Base-by-base conservation (phyloP, 1,140 invertebrate genomes). In the Brachystomella parvula region DNA sequence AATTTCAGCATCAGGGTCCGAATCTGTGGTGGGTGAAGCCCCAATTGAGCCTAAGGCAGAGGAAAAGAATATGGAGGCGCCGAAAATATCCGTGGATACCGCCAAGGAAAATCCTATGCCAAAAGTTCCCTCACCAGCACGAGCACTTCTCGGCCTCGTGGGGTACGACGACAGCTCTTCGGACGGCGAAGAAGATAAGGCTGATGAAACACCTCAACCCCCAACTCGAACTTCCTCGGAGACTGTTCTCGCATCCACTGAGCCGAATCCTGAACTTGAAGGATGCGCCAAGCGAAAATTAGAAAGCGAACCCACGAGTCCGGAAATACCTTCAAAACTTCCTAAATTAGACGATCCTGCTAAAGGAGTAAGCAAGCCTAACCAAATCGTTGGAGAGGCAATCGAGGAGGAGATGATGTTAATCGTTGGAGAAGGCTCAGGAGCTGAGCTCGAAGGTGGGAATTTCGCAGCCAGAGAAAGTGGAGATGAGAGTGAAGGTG, bases 351-450 rank as follows among this genome's bases (percentile, higher is more conserved):
- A 61, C 6, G 44, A 47, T 21, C 15, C 15, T 26, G 15, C 31
- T 21, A 66, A 69, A 49, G 39, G 57, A n/a, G 33, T 58, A 28
- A 24, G 15, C 26, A 24, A 61, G 19, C 47, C 29, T 77, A 64
- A 67, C 64, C 70, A 74, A 1, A 81, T 82, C 39, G 79, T 86
- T 67, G 83, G 85, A 31, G 87, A 89, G 75, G 83, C 82, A 66
- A 85, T 90, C 58, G 84, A 84, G 75, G 87, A 89, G 75, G 84
- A 85, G 3, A 79, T 88, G 0, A 83, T 88, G 80, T 83, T 82
- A 75, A 81, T 89, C 73, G 82, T 81, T 71, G 89, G 89, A 1
- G 83, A 86, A 73, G 89, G 89, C 64, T 81, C 80, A 47, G 89
- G 88, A n/a, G 78, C 75, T 28, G 84, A 86, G n/a, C 88, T 85